Conservation (phyloP, 2,888 invertebrate species). For the Lasioglossum marginatum region DNA sequence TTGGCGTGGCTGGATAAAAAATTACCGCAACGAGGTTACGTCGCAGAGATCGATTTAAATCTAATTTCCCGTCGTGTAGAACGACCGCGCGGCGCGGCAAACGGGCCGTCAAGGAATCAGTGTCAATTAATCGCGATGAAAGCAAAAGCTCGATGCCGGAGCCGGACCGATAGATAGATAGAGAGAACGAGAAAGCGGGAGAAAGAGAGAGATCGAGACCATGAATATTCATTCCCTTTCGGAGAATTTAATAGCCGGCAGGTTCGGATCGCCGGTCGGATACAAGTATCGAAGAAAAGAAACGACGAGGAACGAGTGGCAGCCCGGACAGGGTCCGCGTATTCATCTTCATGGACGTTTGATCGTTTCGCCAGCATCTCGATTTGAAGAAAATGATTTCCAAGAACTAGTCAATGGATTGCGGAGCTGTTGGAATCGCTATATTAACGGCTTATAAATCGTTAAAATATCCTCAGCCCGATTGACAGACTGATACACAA, state of each 20-base stretch:
- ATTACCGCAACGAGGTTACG: conserved; percentile 69
- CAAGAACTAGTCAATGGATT: neutral
- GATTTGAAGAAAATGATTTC: neutral
- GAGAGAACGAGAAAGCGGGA: neutral
- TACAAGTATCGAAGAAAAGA: conserved; percentile 57
- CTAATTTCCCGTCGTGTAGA: conserved; percentile 61
- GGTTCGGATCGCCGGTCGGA: conserved; percentile 34
- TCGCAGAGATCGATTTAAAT: conserved; percentile 69
- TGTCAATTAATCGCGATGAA: conserved; percentile 73
- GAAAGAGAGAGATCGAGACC: conserved; percentile 7
- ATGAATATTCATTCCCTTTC: conserved; percentile 71
- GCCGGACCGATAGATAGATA: conserved; percentile 24
- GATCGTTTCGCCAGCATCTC: conserved; percentile 19
- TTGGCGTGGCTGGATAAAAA: conserved; percentile 53
- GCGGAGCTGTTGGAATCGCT: too few species aligned
- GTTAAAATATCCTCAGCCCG: neutral
- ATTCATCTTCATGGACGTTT: conserved; percentile 24
- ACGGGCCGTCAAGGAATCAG: conserved; percentile 73
- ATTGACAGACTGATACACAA: neutral
- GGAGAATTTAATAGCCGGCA: conserved; percentile 70
- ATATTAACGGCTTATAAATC: neutral
- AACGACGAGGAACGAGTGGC: conserved; percentile 43
- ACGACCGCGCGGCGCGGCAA: conserved; percentile 50
- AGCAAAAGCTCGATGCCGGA: conserved; percentile 68
- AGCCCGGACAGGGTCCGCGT: neutral